These are phyloP conservation scores for Crypturellus undulatus DNA, from an alignment of 2,113 vertebrate genomes.

Conservation along the genomic window DNA sequence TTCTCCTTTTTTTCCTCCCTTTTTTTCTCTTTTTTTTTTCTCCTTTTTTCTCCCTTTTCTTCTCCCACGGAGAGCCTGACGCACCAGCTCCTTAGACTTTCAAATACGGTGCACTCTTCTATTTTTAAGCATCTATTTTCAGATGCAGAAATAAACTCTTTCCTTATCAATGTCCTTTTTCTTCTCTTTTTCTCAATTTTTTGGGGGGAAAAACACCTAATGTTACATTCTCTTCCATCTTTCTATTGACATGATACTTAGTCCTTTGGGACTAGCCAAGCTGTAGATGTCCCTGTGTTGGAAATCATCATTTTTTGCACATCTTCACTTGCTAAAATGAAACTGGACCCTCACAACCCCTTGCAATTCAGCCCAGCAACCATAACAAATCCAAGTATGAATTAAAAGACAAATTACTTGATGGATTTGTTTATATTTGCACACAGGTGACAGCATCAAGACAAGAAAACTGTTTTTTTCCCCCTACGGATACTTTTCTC, in stretches of 20 bases:
- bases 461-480: slow-evolving; percentile 12
- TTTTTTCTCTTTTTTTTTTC: background rate
- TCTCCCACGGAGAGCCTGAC: background rate
- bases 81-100: background rate
- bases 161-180: background rate
- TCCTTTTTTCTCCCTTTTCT: background rate
- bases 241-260: background rate
- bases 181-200: background rate
- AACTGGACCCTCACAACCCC: background rate
- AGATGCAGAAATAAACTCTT: slow-evolving; percentile 14
- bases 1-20: background rate
- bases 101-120: background rate
- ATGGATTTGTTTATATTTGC: slow-evolving; percentile 65
- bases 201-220: background rate
- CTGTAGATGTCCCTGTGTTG: background rate
- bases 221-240: background rate
- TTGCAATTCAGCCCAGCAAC: slow-evolving; percentile 10
- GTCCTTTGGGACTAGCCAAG: background rate
- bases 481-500: slow-evolving; percentile 19
- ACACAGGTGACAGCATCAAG: slow-evolving; percentile 54
- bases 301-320: background rate
- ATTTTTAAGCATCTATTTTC: slow-evolving; percentile 57
- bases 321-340: background rate
- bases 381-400: slow-evolving; percentile 18
- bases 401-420: slow-evolving; percentile 58